Conservation (phyloP, 2,888 invertebrate species). For the Lumbricus terrestris region DNA sequence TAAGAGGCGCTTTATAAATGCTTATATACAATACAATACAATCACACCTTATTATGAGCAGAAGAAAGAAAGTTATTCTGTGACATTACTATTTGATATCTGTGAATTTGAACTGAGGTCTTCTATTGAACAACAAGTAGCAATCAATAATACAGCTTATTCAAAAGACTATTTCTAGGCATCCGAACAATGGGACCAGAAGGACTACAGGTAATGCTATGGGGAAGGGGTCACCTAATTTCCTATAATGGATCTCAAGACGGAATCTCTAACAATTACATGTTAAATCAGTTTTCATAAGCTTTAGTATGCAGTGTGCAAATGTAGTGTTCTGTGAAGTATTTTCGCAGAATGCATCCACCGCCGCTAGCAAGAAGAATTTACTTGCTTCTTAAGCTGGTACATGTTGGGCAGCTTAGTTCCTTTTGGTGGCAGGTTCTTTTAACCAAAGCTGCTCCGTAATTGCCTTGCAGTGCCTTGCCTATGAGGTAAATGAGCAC, state of each 20-base stretch:
- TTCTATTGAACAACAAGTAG: not conserved
- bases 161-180: not conserved
- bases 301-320: no score
- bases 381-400: not conserved
- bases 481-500: not conserved
- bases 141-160: not conserved
- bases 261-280: not conserved
- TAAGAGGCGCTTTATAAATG: no score
- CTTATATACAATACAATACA: no score
- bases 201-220: no score
- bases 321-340: not conserved
- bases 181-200: not conserved
- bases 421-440: not conserved
- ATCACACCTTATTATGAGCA: not conserved
- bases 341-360: not conserved
- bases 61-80: not conserved
- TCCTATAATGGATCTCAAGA: not conserved
- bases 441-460: not conserved
- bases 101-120: not conserved
- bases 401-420: not conserved
- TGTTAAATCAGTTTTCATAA: not conserved
- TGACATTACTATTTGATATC: no score
- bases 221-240: not conserved
- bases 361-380: not conserved
- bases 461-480: not conserved